These are phyloP conservation scores for Cantharis rustica DNA, from an alignment of 2,888 invertebrate species.

Conservation along the genomic window DNA sequence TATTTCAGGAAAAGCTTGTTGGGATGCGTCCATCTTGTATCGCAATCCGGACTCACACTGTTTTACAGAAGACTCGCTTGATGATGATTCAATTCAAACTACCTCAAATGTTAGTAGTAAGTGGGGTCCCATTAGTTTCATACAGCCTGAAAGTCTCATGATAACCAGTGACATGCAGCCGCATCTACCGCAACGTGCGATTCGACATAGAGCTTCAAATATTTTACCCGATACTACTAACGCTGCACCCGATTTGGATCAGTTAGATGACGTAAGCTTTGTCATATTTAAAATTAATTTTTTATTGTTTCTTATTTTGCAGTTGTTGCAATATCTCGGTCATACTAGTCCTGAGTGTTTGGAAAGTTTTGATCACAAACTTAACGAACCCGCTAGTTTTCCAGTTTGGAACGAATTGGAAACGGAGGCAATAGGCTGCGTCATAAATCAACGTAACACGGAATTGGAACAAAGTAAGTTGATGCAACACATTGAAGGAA, in stretches of 20 bases:
- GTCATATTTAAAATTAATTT: not conserved
- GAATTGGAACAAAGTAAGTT: conserved; percentile 70
- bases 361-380: conserved; percentile 65
- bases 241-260: conserved; percentile 86
- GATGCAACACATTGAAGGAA: conserved; percentile 46
- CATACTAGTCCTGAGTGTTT: conserved; percentile 90
- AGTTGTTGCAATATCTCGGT: conserved; percentile 89
- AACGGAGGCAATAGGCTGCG: conserved; percentile 82
- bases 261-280: conserved; percentile 82
- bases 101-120: conserved; percentile 24
- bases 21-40: conserved; percentile 93
- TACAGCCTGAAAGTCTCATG: conserved; percentile 52
- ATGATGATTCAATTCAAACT: conserved; percentile 8
- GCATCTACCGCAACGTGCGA: conserved; percentile 66
- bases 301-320: conserved; percentile 32
- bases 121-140: conserved; percentile 40
- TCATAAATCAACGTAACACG: conserved; percentile 82
- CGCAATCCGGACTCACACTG: conserved; percentile 64
- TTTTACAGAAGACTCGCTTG: not conserved
- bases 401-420: conserved; percentile 78
- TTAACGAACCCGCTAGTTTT: conserved; percentile 80
- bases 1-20: conserved; percentile 91
- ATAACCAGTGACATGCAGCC: conserved; percentile 38
- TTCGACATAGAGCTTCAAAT: conserved; percentile 74
- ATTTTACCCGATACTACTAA: conserved; percentile 81